Evolutionary conservation across 1,140 invertebrate genomes (phyloP).

Genomic region (Trachelipus rathkii): DNA sequence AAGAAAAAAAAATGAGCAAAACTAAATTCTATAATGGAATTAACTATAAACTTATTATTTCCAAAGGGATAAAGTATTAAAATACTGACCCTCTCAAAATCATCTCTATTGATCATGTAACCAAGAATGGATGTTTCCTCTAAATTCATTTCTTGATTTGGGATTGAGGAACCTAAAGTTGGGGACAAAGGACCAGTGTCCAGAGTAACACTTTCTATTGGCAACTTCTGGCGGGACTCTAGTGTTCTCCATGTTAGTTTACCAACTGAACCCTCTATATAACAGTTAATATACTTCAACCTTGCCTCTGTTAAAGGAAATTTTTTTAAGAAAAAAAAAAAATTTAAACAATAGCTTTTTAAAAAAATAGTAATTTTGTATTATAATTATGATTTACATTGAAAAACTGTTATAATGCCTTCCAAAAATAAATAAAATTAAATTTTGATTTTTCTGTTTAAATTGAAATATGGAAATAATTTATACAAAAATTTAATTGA

Average conservation of each 20-base stretch:
- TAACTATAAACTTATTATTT: neutral
- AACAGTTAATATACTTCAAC: conserved; percentile 85
- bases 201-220: conserved; percentile 56
- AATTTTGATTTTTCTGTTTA: too few species aligned
- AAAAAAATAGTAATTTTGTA: too few species aligned
- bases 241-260: conserved; percentile 65
- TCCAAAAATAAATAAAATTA: too few species aligned
- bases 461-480: too few species aligned
- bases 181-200: conserved; percentile 77
- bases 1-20: neutral
- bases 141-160: conserved; percentile 69
- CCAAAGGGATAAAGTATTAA: neutral
- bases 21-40: conserved; percentile 13
- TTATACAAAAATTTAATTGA: too few species aligned
- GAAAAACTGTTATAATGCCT: too few species aligned
- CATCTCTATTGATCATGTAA: conserved; percentile 93
- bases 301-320: conserved; percentile 67
- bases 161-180: conserved; percentile 64
- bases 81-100: conserved; percentile 76
- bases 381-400: too few species aligned
- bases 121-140: conserved; percentile 80
- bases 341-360: too few species aligned
- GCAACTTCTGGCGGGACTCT: conserved; percentile 52
- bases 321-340: too few species aligned
- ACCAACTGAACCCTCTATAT: conserved; percentile 84